Evolutionary conservation across 1,140 invertebrate genomes (phyloP).

Genomic region (Panagrolaimus sp.): DNA sequence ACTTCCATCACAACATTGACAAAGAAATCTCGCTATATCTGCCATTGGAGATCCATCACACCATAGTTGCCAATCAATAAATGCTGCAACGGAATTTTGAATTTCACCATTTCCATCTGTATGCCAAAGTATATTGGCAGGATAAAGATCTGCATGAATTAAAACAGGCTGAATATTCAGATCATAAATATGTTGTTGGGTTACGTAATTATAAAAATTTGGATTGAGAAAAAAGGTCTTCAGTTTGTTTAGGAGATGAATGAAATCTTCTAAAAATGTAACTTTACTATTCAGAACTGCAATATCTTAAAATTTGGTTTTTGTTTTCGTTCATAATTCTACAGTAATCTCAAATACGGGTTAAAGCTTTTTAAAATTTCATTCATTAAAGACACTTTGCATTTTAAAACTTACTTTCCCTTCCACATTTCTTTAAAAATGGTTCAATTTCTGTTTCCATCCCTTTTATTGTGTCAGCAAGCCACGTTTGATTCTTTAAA

Average conservation of each 20-base stretch:
- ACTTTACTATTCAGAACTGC: too few relatives aligned
- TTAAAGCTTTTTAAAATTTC: too few relatives aligned
- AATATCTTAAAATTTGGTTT: too few relatives aligned
- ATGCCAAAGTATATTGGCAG: neutral
- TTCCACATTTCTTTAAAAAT: too few relatives aligned
- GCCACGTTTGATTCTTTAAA: too few relatives aligned
- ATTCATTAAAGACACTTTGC: too few relatives aligned
- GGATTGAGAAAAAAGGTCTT: neutral
- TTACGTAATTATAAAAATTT: neutral
- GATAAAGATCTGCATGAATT: neutral
- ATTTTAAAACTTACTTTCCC: too few relatives aligned
- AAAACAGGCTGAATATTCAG: neutral
- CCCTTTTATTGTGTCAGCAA: too few relatives aligned
- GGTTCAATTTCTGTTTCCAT: too few relatives aligned
- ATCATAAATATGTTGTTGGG: neutral
- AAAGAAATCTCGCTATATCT: neutral
- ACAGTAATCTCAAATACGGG: too few relatives aligned
- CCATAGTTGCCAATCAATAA: neutral
- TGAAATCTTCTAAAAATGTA: neutral
- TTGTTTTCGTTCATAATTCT: too few relatives aligned
- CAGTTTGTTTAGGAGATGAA: neutral
- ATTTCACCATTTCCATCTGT: neutral
- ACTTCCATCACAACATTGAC: neutral
- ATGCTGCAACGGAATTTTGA: neutral
- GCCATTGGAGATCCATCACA: neutral